A percentile compares a stretch with the other conserved stretches of the same genome.
These are phyloP conservation scores for Ariolimax columbianus DNA, from an alignment of 2,888 invertebrate genomes.

Conservation along the genomic window DNA sequence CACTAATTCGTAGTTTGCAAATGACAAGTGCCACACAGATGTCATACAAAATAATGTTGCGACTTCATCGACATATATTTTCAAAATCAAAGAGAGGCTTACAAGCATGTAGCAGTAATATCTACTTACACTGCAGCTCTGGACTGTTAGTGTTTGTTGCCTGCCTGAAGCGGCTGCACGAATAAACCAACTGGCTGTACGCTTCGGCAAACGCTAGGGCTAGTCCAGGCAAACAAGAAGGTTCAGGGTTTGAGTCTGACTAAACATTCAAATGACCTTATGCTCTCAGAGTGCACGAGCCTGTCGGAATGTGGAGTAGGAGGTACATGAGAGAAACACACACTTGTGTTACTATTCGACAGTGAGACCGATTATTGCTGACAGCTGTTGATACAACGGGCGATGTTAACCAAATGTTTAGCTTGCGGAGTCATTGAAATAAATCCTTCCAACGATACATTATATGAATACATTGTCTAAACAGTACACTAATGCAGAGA, in stretches of 20 bases:
- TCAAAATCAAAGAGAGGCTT: neutral
- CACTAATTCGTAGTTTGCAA: too few relatives aligned
- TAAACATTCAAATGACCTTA: constrained; percentile 23
- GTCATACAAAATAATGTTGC: too few relatives aligned
- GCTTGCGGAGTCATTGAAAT: too few relatives aligned
- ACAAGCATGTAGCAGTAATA: neutral
- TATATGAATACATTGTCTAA: too few relatives aligned
- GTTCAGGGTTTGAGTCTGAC: constrained; percentile 13
- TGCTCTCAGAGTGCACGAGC: neutral
- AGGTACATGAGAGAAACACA: neutral
- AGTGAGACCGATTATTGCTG: too few relatives aligned
- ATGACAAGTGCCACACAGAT: too few relatives aligned
- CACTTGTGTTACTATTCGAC: neutral
- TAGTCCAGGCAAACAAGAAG: constrained; percentile 20
- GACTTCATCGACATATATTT: too few relatives aligned
- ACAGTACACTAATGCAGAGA: too few relatives aligned
- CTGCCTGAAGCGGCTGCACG: neutral
- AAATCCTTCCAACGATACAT: too few relatives aligned
- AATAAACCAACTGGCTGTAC: constrained; percentile 24
- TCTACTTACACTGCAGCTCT: neutral
- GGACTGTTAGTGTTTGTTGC: constrained; percentile 29
- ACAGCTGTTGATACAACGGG: too few relatives aligned
- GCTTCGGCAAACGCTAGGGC: constrained; percentile 21
- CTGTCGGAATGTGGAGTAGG: neutral
- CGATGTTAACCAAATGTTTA: too few relatives aligned